Conservation (phyloP, 2,113 vertebrate species). For the Tapirus terrestris region DNA sequence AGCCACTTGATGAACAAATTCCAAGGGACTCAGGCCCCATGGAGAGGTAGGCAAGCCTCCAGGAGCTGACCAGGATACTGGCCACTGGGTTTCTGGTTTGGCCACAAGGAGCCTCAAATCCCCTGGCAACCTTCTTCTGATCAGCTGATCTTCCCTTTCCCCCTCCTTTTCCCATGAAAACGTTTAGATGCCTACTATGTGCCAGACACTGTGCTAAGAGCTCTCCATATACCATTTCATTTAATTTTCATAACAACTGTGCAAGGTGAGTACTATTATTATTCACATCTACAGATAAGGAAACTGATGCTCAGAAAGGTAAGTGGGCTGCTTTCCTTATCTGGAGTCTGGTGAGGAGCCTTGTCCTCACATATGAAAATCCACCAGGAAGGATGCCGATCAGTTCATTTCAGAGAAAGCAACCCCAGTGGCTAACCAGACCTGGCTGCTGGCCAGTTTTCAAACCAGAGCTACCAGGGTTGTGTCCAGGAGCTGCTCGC, state of each 20-base stretch:
- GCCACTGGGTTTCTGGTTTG: not conserved
- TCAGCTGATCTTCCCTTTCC: not conserved
- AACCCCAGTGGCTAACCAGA: not conserved
- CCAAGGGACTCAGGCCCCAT: not conserved
- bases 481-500: not conserved
- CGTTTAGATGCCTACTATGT: not conserved
- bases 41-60: not conserved
- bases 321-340: not conserved
- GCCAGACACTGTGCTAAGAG: not conserved
- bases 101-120: not conserved
- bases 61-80: not conserved
- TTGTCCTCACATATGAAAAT: not conserved
- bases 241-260: not conserved
- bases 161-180: not conserved
- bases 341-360: not conserved
- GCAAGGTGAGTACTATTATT: not conserved
- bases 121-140: not conserved
- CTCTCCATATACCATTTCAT: not conserved
- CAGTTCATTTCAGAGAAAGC: not conserved
- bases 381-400: not conserved
- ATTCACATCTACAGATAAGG: not conserved
- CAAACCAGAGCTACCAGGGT: not conserved
- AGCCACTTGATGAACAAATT: not conserved
- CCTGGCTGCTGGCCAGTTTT: not conserved
- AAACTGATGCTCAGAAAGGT: not conserved